A percentile compares a stretch with the other conserved stretches of the same genome.
phyloP scores from a whole-genome alignment of 2,888 invertebrate genomes.

The Thyatira batis region DNA sequence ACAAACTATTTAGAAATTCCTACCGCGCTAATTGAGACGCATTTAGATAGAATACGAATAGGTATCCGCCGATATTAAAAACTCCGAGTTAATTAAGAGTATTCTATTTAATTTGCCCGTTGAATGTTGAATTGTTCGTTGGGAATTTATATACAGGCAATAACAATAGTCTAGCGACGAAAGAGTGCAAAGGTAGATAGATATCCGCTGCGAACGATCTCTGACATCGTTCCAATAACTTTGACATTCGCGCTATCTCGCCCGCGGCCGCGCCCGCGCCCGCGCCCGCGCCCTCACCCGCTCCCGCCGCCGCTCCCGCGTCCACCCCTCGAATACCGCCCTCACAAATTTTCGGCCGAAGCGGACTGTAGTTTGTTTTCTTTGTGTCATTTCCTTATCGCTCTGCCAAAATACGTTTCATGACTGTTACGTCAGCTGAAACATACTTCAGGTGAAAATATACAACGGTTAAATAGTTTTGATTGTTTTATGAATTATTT shows the following conservation, averaged over 20 bases:
- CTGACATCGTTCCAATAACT: conserved; percentile 77
- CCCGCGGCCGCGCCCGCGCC: conserved; percentile 29
- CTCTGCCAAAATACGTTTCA: conserved; percentile 81
- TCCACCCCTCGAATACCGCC: conserved; percentile 30
- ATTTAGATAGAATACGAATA: conserved; percentile 24
- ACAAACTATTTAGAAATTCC: conserved; percentile 38
- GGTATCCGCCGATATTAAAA: conserved; percentile 26
- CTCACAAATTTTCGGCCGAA: conserved; percentile 74
- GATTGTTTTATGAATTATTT: conserved; percentile 40
- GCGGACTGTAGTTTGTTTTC: conserved; percentile 80
- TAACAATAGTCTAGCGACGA: conserved; percentile 28
- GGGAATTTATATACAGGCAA: conserved; percentile 19
- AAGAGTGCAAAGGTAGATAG: conserved; percentile 61
- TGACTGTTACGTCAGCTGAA: conserved; percentile 77
- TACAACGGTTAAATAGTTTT: conserved; percentile 52
- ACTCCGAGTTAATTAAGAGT: conserved; percentile 32
- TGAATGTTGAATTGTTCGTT: conserved; percentile 8
- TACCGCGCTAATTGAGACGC: conserved; percentile 34
- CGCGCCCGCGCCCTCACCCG: conserved; percentile 30
- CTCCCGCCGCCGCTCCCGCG: conserved; percentile 34
- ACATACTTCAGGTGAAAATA: conserved; percentile 77
- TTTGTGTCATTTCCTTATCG: conserved; percentile 82
- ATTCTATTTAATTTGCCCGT: conserved; percentile 14
- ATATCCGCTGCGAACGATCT: conserved; percentile 65
- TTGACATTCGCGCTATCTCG: conserved; percentile 64